Evolutionary conservation across 1,140 invertebrate genomes (phyloP), one percentile per base, ranked within the genome.

Genomic region (Drosophila ercepeae): DNA sequence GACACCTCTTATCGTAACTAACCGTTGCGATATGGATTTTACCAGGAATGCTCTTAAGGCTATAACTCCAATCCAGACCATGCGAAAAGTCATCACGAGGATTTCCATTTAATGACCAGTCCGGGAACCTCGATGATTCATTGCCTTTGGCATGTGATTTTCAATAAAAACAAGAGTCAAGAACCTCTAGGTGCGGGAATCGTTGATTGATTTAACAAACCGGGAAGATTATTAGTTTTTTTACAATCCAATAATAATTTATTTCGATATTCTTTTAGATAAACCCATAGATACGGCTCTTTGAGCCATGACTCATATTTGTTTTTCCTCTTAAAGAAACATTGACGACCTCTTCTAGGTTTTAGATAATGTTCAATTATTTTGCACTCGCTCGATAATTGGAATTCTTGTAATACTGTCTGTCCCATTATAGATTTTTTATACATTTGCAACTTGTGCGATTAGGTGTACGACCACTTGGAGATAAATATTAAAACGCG

Each of bases 401-500:
- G 25, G 4, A 29, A 29, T 18, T 29, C 8, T 46, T 36, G 9
- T 36, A 46, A 46, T 21, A 9, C 44, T 9, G 11, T 36, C n/a
- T 36, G 34, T 36, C n/a, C n/a, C n/a, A 36, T 13, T 11, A n/a
- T n/a, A n/a, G n/a, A n/a, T n/a, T n/a, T n/a, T n/a, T 16, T 25
- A 8, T 27, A 4, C 9, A 36, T n/a, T n/a, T 3, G 13, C 34
- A 53, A 41, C 3, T 50, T 14, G 25, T 44, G 36, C 36, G 63
- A 65, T 64, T 67, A 51, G 42, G 63, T 64, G 32, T 3, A n/a
- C 8, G 21, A 8, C 21, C 58, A 67, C 60, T 67, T 52, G 29
- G 19, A 42, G 46, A 65, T 65, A 67, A 52, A 50, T 65, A 44
- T 65, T 64, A 23, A 14, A 44, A 27, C 46, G 21, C 25, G 19